Percentiles rank a stretch among this genome's conserved stretches.
Evolutionary conservation across 2,797 vertebrate species (phyloP).

Genomic region (Emys orbicularis): DNA sequence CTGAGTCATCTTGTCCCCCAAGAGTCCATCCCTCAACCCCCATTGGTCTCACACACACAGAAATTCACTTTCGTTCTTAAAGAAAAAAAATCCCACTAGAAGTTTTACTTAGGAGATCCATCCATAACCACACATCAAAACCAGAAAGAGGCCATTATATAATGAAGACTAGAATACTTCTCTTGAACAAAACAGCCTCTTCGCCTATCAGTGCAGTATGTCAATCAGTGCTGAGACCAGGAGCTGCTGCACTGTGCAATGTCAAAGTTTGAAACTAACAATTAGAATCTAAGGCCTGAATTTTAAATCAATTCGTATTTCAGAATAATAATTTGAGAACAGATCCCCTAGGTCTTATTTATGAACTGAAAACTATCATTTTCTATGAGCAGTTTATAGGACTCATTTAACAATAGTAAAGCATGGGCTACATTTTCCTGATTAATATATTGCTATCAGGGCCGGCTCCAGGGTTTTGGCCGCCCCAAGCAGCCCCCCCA

Average conservation of each 20-base stretch:
- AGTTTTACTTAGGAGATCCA: neutral
- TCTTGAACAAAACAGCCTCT: neutral
- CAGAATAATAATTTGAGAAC: conserved; percentile 52
- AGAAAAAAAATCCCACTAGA: neutral
- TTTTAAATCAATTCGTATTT: conserved; percentile 49
- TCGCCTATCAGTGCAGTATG: neutral
- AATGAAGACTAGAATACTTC: neutral
- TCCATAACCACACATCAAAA: neutral
- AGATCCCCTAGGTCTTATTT: conserved; percentile 56
- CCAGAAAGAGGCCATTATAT: neutral
- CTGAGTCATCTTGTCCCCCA: neutral
- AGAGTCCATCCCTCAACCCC: neutral
- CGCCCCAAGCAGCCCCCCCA: no score
- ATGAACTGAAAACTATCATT: conserved; percentile 27
- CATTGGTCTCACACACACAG: neutral
- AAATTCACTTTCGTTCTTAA: neutral
- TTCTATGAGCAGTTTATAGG: conserved; percentile 30
- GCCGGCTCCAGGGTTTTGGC: no score
- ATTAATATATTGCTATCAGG: neutral
- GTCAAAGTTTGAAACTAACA: conserved; percentile 11
- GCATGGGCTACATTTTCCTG: neutral
- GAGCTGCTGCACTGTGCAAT: neutral
- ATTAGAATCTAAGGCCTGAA: neutral
- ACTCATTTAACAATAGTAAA: conserved; percentile 55
- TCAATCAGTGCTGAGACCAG: neutral